A percentile compares a stretch with the other conserved stretches of the same genome.
phyloP scores from a whole-genome alignment of 2,113 vertebrate species.

The Leptobrachium leishanense region DNA sequence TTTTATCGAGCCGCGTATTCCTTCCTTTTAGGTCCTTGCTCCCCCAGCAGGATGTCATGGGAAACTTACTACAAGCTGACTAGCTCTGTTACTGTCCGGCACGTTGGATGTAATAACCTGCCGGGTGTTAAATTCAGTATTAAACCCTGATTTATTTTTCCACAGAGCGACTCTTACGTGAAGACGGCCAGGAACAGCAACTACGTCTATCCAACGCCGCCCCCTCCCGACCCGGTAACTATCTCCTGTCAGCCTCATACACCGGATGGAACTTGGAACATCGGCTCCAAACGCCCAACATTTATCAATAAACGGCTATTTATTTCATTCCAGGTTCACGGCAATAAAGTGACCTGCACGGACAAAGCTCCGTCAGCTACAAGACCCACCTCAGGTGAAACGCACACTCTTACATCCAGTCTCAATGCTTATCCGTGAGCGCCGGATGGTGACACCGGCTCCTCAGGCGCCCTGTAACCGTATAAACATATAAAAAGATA shows the following conservation, averaged over 20 bases:
- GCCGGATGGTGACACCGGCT: too few species aligned
- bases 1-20: too few species aligned
- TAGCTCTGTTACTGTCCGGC: too few species aligned
- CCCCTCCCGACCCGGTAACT: constrained; percentile 24
- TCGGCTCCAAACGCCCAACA: not conserved
- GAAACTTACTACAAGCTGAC: too few species aligned
- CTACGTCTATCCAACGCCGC: constrained; percentile 55
- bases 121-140: too few species aligned
- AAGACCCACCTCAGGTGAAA: constrained; percentile 76
- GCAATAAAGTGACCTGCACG: constrained; percentile 74
- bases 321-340: constrained; percentile 65
- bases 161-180: constrained; percentile 63
- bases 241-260: not conserved
- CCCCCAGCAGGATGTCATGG: too few species aligned
- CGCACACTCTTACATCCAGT: not conserved
- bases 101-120: too few species aligned
- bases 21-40: too few species aligned
- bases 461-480: too few species aligned
- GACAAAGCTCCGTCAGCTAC: constrained; percentile 71
- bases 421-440: too few species aligned
- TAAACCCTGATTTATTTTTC: not conserved
- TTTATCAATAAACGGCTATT: not conserved
- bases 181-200: constrained; percentile 67
- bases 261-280: not conserved
- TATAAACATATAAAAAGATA: too few species aligned